phyloP scores from a whole-genome alignment of 2,888 invertebrate genomes.

The Leptura quadrifasciata region DNA sequence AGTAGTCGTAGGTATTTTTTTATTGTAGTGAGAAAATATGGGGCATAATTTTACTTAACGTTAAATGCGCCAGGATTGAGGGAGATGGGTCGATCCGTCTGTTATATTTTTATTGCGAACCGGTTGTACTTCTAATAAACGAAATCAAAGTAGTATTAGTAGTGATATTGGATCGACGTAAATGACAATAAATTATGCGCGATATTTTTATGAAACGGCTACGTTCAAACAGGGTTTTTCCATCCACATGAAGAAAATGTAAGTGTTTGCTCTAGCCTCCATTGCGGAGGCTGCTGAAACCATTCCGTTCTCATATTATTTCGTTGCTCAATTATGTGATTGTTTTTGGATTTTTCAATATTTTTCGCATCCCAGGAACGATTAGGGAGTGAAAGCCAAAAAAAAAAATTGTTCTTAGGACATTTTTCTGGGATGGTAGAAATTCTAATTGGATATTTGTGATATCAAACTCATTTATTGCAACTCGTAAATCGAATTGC shows the following conservation, averaged over 20 bases:
- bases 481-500: too few relatives aligned
- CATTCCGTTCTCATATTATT: too few relatives aligned
- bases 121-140: neutral
- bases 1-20: slow-evolving; percentile 41
- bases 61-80: neutral
- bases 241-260: neutral
- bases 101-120: neutral
- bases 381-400: too few relatives aligned
- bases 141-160: slow-evolving; percentile 4
- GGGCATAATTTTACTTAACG: slow-evolving; percentile 32
- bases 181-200: slow-evolving; percentile 34
- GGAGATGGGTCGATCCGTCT: neutral
- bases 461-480: too few relatives aligned
- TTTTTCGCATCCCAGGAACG: too few relatives aligned
- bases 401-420: too few relatives aligned
- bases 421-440: too few relatives aligned
- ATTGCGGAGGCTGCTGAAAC: too few relatives aligned
- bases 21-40: slow-evolving; percentile 32
- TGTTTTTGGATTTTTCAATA: too few relatives aligned
- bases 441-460: too few relatives aligned
- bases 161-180: slow-evolving; percentile 16
- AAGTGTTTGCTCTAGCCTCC: too few relatives aligned
- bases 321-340: too few relatives aligned
- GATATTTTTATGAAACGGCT: slow-evolving; percentile 28
- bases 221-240: neutral